Evolutionary conservation across 2,797 vertebrate species (phyloP), one percentile per base, ranked within the genome.

Genomic region (Eidolon dupreanum): DNA sequence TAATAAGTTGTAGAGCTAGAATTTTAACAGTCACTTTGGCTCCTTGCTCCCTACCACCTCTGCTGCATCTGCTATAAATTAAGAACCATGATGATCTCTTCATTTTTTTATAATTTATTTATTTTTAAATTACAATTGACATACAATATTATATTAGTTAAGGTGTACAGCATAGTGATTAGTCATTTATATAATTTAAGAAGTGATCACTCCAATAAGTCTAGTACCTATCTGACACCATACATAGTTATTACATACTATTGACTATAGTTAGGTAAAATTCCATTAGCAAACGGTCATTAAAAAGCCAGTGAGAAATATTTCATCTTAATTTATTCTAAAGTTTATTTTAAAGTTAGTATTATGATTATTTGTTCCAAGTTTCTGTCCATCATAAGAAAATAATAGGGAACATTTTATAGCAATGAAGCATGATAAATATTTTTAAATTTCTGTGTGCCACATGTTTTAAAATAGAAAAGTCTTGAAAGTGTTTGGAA

Each of bases 181-280:
- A 46, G 79, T 49, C 41, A 63, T 46, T 63, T 46, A 26, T 31
- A 10, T 77, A 77, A 26, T 33, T 55, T 36, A n/a, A 5, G 28
- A 63, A 82, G 28, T 46, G 28, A 33, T 63, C 12, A 26, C 12
- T 31, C 55, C 8, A 82, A 82, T 63, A 82, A 82, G 5, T 63
- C 19, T 82, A 65, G 63, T 82, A 49, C 59, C 31, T 61, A 63
- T 63, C 59, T 82, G 19, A 46, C 28, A 24, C 57, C 12, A 24
- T 33, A 15, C 31, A 24, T 46, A 63, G 31, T 82, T 82, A 82
- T 15, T 63, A 63, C 12, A 51, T 63, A 61, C n/a, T 61, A n/a
- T 46, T 81, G 57, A 81, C 57, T 43, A 46, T 81, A 75, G 53
- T 92, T 90, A 53, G 81, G n/a, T 93, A 77, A 73, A 96, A 90